Evolutionary conservation across 2,797 vertebrate genomes (phyloP), one percentile per base, ranked within the genome.

Genomic region (Moxostoma hubbsi): DNA sequence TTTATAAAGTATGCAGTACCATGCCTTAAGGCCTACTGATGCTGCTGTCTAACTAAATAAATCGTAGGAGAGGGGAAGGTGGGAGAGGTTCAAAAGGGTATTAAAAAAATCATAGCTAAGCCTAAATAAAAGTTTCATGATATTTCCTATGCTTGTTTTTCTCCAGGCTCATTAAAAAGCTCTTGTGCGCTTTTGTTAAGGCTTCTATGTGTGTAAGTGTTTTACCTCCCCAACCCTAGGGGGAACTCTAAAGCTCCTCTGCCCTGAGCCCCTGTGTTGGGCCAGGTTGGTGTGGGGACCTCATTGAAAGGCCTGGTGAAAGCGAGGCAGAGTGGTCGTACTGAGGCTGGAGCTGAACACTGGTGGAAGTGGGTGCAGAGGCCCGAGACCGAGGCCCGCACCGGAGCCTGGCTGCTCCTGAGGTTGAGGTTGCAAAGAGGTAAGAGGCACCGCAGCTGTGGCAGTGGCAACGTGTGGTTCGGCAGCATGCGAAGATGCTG

Each of bases 301-400:
- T 94, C 89, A 99, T 85, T 98, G 97, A 93, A 99, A 99, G 8
- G 97, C 97, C 94, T 99, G 97, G 90, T 98, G 97, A 91, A 99
- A 99, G 89, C 97, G 96, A 90, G 97, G 97, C 95, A 99, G 92
- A n/a, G 97, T 98, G 91, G 96, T 97, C 87, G 95, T 94, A 85
- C 95, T 97, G 90, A 98, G 91, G 94, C 95, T 95, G 88, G 97
- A 96, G 90, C 96, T 96, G 93, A 98, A 99, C 87, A 97, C 95
- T 16, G 96, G 96, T 88, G 97, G 96, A 90, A 97, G 90, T 0
- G 96, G 94, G 83, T 97, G 97, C 87, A 98, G 93, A 85, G 96
- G 88, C 89, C 96, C 97, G n/a, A 98, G 95, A 87, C 95, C 94
- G 82, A 95, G 93, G 0, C 94, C 92, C 84, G 92, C 92, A 68